These are phyloP conservation scores for Drosophila pseudotalamancana DNA, from an alignment of 2,888 invertebrate species.

Conservation along the genomic window DNA sequence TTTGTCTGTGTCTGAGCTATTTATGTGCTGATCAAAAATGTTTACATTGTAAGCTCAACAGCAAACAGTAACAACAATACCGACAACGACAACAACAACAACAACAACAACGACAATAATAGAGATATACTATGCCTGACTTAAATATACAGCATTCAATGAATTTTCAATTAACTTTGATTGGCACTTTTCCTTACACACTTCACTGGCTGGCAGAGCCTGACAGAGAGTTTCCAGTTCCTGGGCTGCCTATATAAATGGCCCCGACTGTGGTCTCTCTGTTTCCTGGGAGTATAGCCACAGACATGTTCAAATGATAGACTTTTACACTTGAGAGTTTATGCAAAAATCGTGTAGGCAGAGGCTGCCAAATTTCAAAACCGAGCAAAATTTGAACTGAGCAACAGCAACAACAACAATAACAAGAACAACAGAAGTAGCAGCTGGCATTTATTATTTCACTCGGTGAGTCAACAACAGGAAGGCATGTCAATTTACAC, in stretches of 20 bases:
- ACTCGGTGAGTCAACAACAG: slow-evolving; percentile 47
- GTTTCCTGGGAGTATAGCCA: slow-evolving; percentile 7
- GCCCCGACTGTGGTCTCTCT: slow-evolving; percentile 41
- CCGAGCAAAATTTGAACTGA: slow-evolving; percentile 4
- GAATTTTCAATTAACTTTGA: slow-evolving; percentile 79
- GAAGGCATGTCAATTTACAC: slow-evolving; percentile 51
- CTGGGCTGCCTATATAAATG: slow-evolving; percentile 28
- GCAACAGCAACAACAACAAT: slow-evolving; percentile 8
- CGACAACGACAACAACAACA: slow-evolving; percentile 22
- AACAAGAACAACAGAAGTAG: slow-evolving; percentile 2
- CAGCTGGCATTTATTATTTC: slow-evolving; percentile 48
- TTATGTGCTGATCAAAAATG: slow-evolving; percentile 63
- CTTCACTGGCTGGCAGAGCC: slow-evolving; percentile 41
- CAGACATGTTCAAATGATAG: slow-evolving; percentile 43
- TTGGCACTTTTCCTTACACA: slow-evolving; percentile 74
- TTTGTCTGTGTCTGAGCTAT: slow-evolving; percentile 23
- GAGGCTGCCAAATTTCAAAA: slow-evolving; percentile 27
- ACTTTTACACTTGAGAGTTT: slow-evolving; percentile 41
- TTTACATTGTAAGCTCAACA: slow-evolving; percentile 72
- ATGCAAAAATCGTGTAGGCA: slow-evolving; percentile 48
- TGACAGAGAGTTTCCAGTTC: slow-evolving; percentile 4
- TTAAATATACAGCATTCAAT: slow-evolving; percentile 78
- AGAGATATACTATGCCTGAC: slow-evolving; percentile 43
- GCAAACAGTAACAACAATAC: slow-evolving; percentile 53
- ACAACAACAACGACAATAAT: no score